A percentile compares a stretch with the other conserved stretches of the same genome.
These are phyloP conservation scores for Listrodromus nycthemerus DNA, from an alignment of 2,888 invertebrate genomes.

Conservation along the genomic window DNA sequence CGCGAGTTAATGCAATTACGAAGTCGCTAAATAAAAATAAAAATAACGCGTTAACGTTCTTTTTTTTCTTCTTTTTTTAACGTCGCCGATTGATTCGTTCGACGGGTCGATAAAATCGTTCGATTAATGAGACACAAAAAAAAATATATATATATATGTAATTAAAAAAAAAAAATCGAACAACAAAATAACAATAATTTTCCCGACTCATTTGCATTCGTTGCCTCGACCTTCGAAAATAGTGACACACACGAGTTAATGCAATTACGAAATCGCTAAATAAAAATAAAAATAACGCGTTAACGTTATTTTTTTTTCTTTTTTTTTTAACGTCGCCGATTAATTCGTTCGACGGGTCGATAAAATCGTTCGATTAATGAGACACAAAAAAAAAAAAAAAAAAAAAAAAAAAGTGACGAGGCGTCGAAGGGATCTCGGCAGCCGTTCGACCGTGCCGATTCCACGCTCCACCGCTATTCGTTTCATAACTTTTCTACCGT, in stretches of 20 bases:
- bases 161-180: too few relatives aligned
- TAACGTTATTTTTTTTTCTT: slow-evolving; percentile 10
- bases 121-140: slow-evolving; percentile 58
- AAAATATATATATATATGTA: too few relatives aligned
- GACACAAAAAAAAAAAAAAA: too few relatives aligned
- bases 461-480: slow-evolving; percentile 73
- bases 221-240: slow-evolving; percentile 3
- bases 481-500: slow-evolving; percentile 80
- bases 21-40: slow-evolving; percentile 1
- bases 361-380: slow-evolving; percentile 56
- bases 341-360: slow-evolving; percentile 54
- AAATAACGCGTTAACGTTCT: not conserved
- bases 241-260: slow-evolving; percentile 3
- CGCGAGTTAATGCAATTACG: not conserved
- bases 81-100: slow-evolving; percentile 51
- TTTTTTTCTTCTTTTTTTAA: too few relatives aligned
- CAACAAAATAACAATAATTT: not conserved
- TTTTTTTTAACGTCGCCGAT: slow-evolving; percentile 36
- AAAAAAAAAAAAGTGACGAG: slow-evolving; percentile 50
- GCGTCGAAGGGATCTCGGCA: slow-evolving; percentile 37
- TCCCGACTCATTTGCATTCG: not conserved
- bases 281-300: slow-evolving; percentile 2
- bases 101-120: slow-evolving; percentile 53
- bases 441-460: slow-evolving; percentile 55
- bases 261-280: slow-evolving; percentile 1